These are phyloP conservation scores for Pterocles gutturalis DNA, from an alignment of 2,113 vertebrate genomes.

Conservation along the genomic window DNA sequence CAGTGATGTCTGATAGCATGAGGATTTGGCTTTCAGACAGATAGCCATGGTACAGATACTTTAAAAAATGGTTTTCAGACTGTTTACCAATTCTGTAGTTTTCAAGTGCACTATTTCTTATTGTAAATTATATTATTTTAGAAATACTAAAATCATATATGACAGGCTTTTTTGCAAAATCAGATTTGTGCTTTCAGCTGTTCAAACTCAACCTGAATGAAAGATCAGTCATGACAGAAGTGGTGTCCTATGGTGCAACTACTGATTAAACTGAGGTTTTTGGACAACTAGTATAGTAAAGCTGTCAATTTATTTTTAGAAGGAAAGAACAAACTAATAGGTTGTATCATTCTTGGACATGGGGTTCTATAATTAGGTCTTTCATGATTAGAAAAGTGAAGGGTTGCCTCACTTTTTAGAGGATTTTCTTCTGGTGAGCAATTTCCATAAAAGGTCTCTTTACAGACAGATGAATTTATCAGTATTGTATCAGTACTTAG, in stretches of 20 bases:
- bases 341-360: neutral
- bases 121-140: neutral
- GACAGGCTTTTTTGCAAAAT: neutral
- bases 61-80: neutral
- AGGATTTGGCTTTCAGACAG: neutral
- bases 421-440: neutral
- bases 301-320: neutral
- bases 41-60: neutral
- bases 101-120: neutral
- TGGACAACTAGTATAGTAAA: neutral
- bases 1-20: neutral
- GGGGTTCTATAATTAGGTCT: neutral
- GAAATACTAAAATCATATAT: neutral
- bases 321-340: neutral
- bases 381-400: neutral
- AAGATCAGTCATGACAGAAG: neutral
- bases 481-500: neutral
- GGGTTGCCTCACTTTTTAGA: neutral
- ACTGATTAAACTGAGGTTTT: neutral
- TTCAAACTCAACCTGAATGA: neutral
- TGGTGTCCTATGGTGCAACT: neutral
- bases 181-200: neutral
- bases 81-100: neutral
- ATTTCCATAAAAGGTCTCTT: neutral
- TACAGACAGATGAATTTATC: neutral